Evolutionary conservation across 2,797 vertebrate species (phyloP).

Genomic region (Thunnus albacares): DNA sequence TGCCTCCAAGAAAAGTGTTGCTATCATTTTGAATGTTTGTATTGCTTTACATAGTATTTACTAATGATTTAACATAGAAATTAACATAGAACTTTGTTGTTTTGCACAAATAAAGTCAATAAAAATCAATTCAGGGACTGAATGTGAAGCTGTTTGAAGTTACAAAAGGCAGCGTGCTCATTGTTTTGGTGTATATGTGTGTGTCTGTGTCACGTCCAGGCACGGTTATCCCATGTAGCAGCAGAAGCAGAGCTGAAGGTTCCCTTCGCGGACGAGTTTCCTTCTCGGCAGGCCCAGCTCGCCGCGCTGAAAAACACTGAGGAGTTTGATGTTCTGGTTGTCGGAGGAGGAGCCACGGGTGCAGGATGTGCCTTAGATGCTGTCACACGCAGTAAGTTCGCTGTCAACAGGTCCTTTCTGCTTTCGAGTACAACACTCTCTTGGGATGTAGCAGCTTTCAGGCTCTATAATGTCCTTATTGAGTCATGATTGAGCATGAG

Average conservation of each 20-base stretch:
- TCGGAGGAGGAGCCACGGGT: slow-evolving; percentile 97
- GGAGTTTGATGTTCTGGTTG: slow-evolving; percentile 94
- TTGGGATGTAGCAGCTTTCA: background rate
- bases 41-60: background rate
- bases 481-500: background rate
- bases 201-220: slow-evolving; percentile 75
- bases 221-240: slow-evolving; percentile 84
- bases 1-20: slow-evolving; percentile 51
- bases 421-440: background rate
- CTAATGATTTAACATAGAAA: background rate
- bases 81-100: slow-evolving; percentile 9
- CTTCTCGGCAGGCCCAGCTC: slow-evolving; percentile 89
- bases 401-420: background rate
- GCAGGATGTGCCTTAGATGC: slow-evolving; percentile 96
- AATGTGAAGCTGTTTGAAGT: background rate
- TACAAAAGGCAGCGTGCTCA: background rate
- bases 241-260: slow-evolving; percentile 84
- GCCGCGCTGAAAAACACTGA: slow-evolving; percentile 76
- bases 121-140: accelerated
- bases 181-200: background rate
- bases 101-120: background rate
- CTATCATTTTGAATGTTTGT: slow-evolving; percentile 9
- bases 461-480: background rate
- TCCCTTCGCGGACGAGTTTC: slow-evolving; percentile 83
- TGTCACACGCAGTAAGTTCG: slow-evolving; percentile 91